A percentile compares a stretch with the other conserved stretches of the same genome.
These are phyloP conservation scores for Oncorhynchus kisutch DNA, from an alignment of 2,113 vertebrate genomes.

Conservation along the genomic window DNA sequence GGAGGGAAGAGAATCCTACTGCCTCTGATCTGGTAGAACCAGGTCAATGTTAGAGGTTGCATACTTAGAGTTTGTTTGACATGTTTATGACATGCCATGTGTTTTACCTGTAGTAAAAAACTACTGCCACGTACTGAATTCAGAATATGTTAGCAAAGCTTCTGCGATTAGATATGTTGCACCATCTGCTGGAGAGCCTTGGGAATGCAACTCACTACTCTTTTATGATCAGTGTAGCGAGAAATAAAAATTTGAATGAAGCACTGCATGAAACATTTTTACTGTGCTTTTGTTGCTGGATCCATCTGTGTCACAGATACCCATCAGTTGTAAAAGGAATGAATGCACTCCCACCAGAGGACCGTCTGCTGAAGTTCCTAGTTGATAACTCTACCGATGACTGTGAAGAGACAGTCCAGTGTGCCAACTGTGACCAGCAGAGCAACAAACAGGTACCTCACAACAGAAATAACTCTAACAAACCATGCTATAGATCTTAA, in stretches of 20 bases:
- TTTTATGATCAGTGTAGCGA: no score
- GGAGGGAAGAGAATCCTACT: no score
- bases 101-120: neutral
- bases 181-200: slow-evolving; percentile 51
- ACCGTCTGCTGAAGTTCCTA: slow-evolving; percentile 88
- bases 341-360: slow-evolving; percentile 81
- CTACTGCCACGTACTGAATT: neutral
- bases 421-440: slow-evolving; percentile 90
- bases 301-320: slow-evolving; percentile 31
- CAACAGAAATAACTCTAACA: neutral
- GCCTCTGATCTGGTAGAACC: no score
- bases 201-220: slow-evolving; percentile 24
- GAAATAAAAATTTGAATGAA: neutral
- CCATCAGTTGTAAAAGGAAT: slow-evolving; percentile 84
- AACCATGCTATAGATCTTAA: neutral
- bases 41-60: neutral
- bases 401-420: slow-evolving; percentile 61
- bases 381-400: slow-evolving; percentile 83
- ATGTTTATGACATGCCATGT: slow-evolving; percentile 1
- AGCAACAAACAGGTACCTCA: slow-evolving; percentile 72
- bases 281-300: slow-evolving; percentile 63
- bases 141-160: slow-evolving; percentile 25
- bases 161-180: slow-evolving; percentile 9
- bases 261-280: no score
- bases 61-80: neutral